These are phyloP conservation scores for Zygothrica quintamaculata DNA, from an alignment of 2,888 invertebrate genomes.

Conservation along the genomic window DNA sequence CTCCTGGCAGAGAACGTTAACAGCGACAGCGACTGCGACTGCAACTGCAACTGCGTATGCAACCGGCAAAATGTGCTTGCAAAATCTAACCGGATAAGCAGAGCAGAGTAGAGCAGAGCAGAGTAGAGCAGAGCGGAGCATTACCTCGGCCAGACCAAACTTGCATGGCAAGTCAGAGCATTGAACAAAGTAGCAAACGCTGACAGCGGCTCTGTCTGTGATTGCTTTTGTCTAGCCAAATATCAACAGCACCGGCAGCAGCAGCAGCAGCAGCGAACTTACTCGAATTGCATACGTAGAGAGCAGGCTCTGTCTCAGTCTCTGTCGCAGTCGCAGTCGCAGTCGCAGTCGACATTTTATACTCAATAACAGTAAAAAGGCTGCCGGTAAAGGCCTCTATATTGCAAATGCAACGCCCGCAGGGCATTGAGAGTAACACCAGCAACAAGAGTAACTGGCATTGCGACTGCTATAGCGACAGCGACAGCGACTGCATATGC, in stretches of 20 bases:
- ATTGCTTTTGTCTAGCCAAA: slow-evolving; percentile 42
- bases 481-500: slow-evolving; percentile 20
- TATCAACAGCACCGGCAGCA: slow-evolving; percentile 25
- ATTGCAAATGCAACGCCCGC: slow-evolving; percentile 60
- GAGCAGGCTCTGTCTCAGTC: no score
- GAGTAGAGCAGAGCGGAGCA: no score
- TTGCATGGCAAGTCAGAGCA: slow-evolving; percentile 33
- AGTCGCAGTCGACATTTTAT: slow-evolving; percentile 17
- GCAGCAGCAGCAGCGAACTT: not conserved
- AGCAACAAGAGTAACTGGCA: slow-evolving; percentile 20
- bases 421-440: slow-evolving; percentile 37
- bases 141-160: no score
- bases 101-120: no score
- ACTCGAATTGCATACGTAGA: slow-evolving; percentile 33
- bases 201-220: slow-evolving; percentile 6
- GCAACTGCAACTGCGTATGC: slow-evolving; percentile 26
- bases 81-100: slow-evolving; percentile 16
- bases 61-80: slow-evolving; percentile 44
- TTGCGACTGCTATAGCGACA: slow-evolving; percentile 20
- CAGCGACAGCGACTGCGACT: slow-evolving; percentile 12
- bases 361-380: slow-evolving; percentile 48
- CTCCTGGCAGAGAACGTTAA: slow-evolving; percentile 20
- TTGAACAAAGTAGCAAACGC: not conserved
- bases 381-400: slow-evolving; percentile 24
- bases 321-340: slow-evolving; percentile 11